phyloP scores from a whole-genome alignment of 2,113 vertebrate species.

The Chinchilla lanigera region DNA sequence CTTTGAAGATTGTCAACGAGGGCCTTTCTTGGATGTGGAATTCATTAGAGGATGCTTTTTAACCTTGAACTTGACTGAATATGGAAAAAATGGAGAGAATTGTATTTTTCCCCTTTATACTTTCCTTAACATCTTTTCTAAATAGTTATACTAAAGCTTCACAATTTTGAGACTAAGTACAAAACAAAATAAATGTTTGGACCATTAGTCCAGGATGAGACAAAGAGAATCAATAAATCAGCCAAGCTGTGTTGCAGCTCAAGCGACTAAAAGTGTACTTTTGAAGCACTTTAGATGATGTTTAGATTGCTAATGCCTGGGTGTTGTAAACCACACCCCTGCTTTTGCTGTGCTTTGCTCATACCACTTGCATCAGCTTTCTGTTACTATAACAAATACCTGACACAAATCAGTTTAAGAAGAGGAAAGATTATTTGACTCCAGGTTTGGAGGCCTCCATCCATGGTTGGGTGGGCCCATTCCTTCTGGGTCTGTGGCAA shows the following conservation, averaged over 20 bases:
- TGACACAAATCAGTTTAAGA: background rate
- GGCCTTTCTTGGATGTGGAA: background rate
- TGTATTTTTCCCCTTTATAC: slow-evolving; percentile 14
- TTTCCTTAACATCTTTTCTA: background rate
- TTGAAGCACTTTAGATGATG: background rate
- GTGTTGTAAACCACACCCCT: background rate
- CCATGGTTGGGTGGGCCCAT: background rate
- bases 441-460: background rate
- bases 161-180: slow-evolving; percentile 9
- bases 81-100: background rate
- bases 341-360: background rate
- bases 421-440: background rate
- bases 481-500: background rate
- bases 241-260: background rate
- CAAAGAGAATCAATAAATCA: background rate
- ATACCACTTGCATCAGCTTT: background rate
- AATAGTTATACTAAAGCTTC: background rate
- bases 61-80: background rate
- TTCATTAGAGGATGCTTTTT: background rate
- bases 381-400: background rate
- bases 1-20: background rate
- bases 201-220: background rate
- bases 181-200: background rate
- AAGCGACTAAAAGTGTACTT: background rate
- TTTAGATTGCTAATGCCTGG: background rate